Evolutionary conservation across 1,140 invertebrate genomes (phyloP).

Genomic region (Drosophila oshimai): DNA sequence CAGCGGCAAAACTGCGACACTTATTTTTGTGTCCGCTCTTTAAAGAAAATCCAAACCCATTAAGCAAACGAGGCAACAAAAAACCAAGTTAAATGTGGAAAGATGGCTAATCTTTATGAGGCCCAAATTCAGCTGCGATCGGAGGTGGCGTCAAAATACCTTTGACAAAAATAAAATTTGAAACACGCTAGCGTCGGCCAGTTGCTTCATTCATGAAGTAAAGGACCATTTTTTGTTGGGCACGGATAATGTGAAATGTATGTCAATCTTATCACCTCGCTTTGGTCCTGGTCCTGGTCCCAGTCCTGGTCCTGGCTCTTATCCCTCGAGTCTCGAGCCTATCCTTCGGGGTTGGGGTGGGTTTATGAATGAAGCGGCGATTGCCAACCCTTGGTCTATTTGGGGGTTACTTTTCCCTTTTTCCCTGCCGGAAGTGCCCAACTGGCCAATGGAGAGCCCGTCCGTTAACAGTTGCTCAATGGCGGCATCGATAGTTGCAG

Average conservation of each 20-base stretch:
- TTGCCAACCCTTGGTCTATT: slow-evolving; percentile 29
- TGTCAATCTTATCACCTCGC: slow-evolving; percentile 74
- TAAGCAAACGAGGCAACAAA: slow-evolving; percentile 28
- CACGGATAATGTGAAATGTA: slow-evolving; percentile 71
- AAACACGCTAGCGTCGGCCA: slow-evolving; percentile 33
- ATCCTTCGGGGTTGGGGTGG: slow-evolving; percentile 41
- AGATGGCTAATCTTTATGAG: slow-evolving; percentile 77
- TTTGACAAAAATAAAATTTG: slow-evolving; percentile 37
- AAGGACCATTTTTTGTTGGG: slow-evolving; percentile 21
- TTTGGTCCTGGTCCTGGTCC: slow-evolving; percentile 2
- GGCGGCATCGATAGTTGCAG: slow-evolving; percentile 66
- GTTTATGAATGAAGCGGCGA: slow-evolving; percentile 58
- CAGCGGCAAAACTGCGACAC: slow-evolving; percentile 43
- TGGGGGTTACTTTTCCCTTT: slow-evolving; percentile 27
- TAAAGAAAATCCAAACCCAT: slow-evolving; percentile 34
- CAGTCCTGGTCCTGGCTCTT: background rate
- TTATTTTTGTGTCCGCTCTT: background rate
- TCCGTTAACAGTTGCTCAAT: slow-evolving; percentile 61
- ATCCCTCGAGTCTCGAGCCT: slow-evolving; percentile 2
- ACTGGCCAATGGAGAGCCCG: slow-evolving; percentile 51
- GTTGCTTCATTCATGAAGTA: slow-evolving; percentile 69
- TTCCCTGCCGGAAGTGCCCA: slow-evolving; percentile 41
- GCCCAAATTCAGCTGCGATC: slow-evolving; percentile 62
- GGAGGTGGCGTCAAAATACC: slow-evolving; percentile 73
- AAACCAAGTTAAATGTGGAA: slow-evolving; percentile 56